Evolutionary conservation across 2,113 vertebrate genomes (phyloP).

Genomic region (Hydrochoerus hydrochaeris): DNA sequence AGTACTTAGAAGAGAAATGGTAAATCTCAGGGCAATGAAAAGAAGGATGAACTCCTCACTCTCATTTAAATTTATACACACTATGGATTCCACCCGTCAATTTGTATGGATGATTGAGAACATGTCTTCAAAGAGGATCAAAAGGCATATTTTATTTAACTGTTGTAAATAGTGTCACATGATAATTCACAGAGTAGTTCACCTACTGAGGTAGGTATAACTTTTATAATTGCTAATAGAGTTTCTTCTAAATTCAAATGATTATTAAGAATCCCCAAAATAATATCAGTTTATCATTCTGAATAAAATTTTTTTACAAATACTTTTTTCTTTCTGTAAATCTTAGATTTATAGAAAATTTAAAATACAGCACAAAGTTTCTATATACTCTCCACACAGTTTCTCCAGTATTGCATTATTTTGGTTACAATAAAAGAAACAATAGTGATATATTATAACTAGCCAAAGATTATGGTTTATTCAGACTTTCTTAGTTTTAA

Average conservation of each 20-base stretch:
- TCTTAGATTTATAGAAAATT: not conserved
- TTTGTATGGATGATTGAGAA: not conserved
- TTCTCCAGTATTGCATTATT: not conserved
- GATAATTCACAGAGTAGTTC: not conserved
- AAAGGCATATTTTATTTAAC: not conserved
- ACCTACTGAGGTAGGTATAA: not conserved
- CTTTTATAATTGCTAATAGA: not conserved
- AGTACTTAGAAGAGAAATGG: not conserved
- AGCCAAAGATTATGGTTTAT: not conserved
- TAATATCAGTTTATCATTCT: not conserved
- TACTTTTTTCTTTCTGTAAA: not conserved
- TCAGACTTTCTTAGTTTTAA: not conserved
- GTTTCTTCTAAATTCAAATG: not conserved
- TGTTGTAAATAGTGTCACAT: not conserved
- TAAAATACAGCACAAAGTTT: not conserved
- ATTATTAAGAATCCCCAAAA: not conserved
- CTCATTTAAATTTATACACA: not conserved
- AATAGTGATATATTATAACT: not conserved
- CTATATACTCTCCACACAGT: not conserved
- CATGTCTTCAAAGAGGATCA: not conserved
- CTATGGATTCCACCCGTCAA: not conserved
- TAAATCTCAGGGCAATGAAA: not conserved
- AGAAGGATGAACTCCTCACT: not conserved
- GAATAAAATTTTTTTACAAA: not conserved
- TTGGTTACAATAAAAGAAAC: not conserved